These are phyloP conservation scores for Romanogobio albipinnatus DNA, from an alignment of 2,113 vertebrate genomes.

Conservation along the genomic window DNA sequence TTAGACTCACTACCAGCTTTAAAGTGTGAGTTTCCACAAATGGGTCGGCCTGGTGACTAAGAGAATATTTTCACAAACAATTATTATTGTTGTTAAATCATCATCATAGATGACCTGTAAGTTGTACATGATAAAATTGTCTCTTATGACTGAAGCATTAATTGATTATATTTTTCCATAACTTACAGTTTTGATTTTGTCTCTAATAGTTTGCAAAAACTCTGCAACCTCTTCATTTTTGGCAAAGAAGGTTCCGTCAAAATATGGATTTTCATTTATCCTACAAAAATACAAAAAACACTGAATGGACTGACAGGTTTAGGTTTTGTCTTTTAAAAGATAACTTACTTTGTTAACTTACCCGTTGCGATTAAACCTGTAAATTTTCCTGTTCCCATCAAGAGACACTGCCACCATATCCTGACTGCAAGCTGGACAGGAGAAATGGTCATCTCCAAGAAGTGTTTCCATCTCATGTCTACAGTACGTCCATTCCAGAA, in stretches of 20 bases:
- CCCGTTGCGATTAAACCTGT: slow-evolving; percentile 25
- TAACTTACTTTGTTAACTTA: slow-evolving; percentile 21
- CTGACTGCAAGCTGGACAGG: slow-evolving; percentile 26
- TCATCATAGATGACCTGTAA: not conserved
- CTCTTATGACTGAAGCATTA: slow-evolving; percentile 17
- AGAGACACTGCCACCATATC: slow-evolving; percentile 34
- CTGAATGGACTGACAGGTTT: slow-evolving; percentile 16
- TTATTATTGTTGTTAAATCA: not conserved
- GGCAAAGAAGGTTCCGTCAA: slow-evolving; percentile 17
- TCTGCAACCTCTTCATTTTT: slow-evolving; percentile 22
- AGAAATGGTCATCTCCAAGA: slow-evolving; percentile 38
- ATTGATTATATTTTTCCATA: slow-evolving; percentile 7
- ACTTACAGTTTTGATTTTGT: slow-evolving; percentile 22
- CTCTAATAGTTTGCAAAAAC: slow-evolving; percentile 20
- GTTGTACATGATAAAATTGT: slow-evolving; percentile 16
- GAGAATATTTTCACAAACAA: no score
- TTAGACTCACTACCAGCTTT: slow-evolving; percentile 11
- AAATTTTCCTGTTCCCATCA: slow-evolving; percentile 36
- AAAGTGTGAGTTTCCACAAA: slow-evolving; percentile 15
- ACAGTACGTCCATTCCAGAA: slow-evolving; percentile 33
- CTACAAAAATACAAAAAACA: slow-evolving; percentile 23
- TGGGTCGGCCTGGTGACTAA: no score
- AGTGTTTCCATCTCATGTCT: slow-evolving; percentile 21
- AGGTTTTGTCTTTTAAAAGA: slow-evolving; percentile 13
- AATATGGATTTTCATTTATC: slow-evolving; percentile 23